These are phyloP conservation scores for Anguilla pacifica DNA, from an alignment of 2,797 vertebrate genomes.

Conservation along the genomic window DNA sequence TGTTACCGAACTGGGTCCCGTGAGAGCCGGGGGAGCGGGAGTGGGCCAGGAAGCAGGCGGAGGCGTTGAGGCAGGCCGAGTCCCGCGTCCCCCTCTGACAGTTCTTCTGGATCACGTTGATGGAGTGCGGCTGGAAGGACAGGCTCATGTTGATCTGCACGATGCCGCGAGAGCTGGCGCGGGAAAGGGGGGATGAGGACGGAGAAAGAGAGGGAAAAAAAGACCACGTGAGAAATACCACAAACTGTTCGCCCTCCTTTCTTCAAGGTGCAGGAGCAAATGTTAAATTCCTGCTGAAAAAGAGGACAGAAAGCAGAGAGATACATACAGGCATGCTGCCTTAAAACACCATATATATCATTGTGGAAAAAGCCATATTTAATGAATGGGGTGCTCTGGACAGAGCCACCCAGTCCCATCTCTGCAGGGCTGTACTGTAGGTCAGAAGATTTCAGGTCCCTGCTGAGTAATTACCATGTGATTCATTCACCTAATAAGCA, in stretches of 20 bases:
- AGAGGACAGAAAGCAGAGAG: background rate
- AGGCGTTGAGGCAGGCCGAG: conserved; percentile 79
- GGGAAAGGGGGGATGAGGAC: background rate
- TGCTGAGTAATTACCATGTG: background rate
- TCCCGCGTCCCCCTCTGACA: conserved; percentile 80
- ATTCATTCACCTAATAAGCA: background rate
- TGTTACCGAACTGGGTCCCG: conserved; percentile 76
- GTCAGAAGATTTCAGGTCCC: background rate
- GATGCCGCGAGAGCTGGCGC: conserved; percentile 80
- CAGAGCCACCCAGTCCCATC: background rate
- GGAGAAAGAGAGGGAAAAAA: background rate
- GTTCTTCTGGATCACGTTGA: conserved; percentile 87
- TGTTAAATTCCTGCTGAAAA: background rate
- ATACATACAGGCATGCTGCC: background rate
- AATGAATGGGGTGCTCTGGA: background rate
- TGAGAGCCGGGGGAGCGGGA: conserved; percentile 76
- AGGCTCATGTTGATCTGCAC: conserved; percentile 80
- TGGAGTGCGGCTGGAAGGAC: conserved; percentile 78
- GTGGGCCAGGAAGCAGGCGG: conserved; percentile 77
- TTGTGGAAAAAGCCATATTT: background rate
- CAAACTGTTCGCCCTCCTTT: background rate
- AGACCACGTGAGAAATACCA: background rate
- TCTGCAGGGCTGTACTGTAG: background rate
- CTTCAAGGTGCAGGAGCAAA: background rate
- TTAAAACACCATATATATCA: background rate